phyloP scores from a whole-genome alignment of 2,113 vertebrate species.

The Scartelaos histophorus region DNA sequence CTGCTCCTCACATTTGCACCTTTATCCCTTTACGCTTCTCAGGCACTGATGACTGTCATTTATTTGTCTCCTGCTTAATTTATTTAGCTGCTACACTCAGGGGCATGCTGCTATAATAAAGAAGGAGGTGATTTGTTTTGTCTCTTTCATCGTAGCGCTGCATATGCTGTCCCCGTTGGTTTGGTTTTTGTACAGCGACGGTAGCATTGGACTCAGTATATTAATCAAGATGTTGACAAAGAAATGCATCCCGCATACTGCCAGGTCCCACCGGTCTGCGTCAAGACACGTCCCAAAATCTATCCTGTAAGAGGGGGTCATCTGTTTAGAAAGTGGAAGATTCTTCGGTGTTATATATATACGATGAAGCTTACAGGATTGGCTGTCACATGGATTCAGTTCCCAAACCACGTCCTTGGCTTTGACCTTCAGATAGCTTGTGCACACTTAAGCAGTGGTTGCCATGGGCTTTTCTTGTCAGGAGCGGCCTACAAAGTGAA shows the following conservation, averaged over 20 bases:
- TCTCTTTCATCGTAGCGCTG: constrained; percentile 50
- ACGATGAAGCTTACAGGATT: constrained; percentile 25
- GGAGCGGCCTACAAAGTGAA: constrained; percentile 39
- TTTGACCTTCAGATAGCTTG: constrained; percentile 52
- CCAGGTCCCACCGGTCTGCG: constrained; percentile 50
- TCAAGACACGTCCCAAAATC: constrained; percentile 42
- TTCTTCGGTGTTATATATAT: constrained; percentile 18
- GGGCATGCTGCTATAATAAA: constrained; percentile 68
- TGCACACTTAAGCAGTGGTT: constrained; percentile 22
- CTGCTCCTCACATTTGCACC: constrained; percentile 44
- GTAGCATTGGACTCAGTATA: constrained; percentile 67
- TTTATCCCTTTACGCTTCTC: constrained; percentile 38
- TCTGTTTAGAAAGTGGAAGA: constrained; percentile 9
- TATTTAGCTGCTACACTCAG: constrained; percentile 68
- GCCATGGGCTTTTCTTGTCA: constrained; percentile 32
- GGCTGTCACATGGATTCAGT: constrained; percentile 34
- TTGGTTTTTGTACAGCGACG: constrained; percentile 50
- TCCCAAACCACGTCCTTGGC: constrained; percentile 55
- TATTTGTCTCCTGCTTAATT: constrained; percentile 75
- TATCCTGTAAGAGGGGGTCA: constrained; percentile 20
- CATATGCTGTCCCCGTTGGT: constrained; percentile 64
- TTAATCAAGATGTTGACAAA: constrained; percentile 79
- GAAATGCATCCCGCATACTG: constrained; percentile 50
- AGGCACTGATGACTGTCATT: constrained; percentile 69
- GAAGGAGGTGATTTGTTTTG: constrained; percentile 67